phyloP scores from a whole-genome alignment of 2,797 vertebrate species.

The Falco peregrinus region DNA sequence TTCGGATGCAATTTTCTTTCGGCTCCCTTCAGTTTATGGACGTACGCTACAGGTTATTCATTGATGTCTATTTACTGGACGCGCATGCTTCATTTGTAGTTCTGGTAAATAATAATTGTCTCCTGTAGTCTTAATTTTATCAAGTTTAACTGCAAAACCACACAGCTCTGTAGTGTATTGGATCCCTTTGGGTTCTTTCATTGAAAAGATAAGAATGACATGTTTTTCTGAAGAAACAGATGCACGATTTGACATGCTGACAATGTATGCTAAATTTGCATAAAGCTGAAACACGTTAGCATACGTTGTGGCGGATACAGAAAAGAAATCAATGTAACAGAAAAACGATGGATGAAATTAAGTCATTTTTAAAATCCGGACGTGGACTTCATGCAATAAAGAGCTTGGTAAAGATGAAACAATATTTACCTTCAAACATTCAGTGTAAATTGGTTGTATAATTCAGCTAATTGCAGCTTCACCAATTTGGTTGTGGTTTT shows the following conservation, averaged over 20 bases:
- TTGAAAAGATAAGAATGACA: not conserved
- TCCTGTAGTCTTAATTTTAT: not conserved
- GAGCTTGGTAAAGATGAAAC: not conserved
- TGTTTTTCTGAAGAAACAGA: not conserved
- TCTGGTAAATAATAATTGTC: not conserved
- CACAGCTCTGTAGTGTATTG: not conserved
- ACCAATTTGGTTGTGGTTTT: not conserved
- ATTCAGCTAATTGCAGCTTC: not conserved
- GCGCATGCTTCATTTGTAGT: too few relatives aligned
- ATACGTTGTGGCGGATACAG: not conserved
- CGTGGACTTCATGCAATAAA: not conserved
- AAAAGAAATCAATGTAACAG: not conserved
- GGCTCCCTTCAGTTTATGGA: not conserved
- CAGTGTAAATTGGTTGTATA: not conserved
- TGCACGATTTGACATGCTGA: not conserved
- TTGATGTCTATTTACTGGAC: rapidly evolving
- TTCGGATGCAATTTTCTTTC: not conserved
- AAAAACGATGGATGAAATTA: not conserved
- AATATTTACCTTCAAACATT: not conserved
- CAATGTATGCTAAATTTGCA: not conserved
- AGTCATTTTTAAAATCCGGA: not conserved
- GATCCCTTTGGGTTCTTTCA: not conserved
- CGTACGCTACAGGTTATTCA: rapidly evolving
- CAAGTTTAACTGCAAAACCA: not conserved
- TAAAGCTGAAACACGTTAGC: not conserved